Evolutionary conservation across 2,888 invertebrate species (phyloP).

Genomic region (Crocallis elinguaria): DNA sequence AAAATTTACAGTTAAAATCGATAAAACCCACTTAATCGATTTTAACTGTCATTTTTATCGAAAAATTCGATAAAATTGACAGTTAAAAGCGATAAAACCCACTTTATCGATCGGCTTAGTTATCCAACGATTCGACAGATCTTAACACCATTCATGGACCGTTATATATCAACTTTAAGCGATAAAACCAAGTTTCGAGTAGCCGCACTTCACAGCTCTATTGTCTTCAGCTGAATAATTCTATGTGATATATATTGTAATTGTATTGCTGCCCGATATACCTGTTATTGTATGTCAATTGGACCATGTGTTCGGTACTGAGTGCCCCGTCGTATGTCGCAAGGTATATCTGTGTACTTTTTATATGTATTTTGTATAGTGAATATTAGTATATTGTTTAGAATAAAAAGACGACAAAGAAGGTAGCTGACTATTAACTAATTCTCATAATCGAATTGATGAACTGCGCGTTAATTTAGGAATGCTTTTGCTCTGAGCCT

Average conservation of each 20-base stretch:
- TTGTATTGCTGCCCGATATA: constrained; percentile 23
- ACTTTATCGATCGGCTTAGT: too few species aligned
- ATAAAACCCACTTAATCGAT: too few species aligned
- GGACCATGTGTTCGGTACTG: constrained; percentile 23
- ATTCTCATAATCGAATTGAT: not conserved
- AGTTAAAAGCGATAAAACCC: too few species aligned
- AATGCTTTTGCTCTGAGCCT: too few species aligned
- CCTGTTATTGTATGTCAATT: constrained; percentile 15
- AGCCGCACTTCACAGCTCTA: constrained; percentile 2
- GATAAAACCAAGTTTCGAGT: not conserved
- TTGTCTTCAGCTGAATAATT: constrained; percentile 8
- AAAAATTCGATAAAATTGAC: too few species aligned
- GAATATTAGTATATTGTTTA: not conserved
- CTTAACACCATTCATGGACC: not conserved
- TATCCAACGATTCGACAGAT: not conserved
- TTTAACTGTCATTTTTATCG: too few species aligned
- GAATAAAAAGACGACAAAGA: not conserved
- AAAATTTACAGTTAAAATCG: too few species aligned
- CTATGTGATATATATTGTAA: constrained; percentile 34
- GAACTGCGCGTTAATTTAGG: too few species aligned
- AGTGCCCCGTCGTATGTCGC: constrained; percentile 17
- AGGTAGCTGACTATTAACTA: not conserved
- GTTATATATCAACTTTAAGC: not conserved
- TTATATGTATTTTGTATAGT: constrained; percentile 6
- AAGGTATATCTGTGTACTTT: constrained; percentile 5